phyloP scores from a whole-genome alignment of 1,140 invertebrate genomes.

The Achatina immaculata region DNA sequence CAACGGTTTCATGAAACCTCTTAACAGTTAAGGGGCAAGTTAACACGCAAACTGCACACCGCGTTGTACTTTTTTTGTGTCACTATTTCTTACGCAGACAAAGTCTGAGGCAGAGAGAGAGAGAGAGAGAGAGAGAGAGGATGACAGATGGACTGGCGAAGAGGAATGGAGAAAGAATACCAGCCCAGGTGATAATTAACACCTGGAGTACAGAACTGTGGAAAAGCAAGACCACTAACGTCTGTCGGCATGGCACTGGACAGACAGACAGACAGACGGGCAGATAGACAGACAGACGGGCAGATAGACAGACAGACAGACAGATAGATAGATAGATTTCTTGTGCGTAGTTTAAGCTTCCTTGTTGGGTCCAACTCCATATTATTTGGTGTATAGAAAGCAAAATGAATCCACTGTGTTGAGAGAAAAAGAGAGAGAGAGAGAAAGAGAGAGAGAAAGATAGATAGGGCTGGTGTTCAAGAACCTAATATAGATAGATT shows the following conservation, averaged over 20 bases:
- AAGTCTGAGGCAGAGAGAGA: not conserved
- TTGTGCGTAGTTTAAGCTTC: not conserved
- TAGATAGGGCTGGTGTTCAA: not conserved
- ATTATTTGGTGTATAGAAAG: too few relatives aligned
- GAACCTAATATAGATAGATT: too few relatives aligned
- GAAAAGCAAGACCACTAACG: too few relatives aligned
- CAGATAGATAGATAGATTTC: not conserved
- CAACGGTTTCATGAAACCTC: too few relatives aligned
- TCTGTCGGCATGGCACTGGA: not conserved
- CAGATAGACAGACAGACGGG: not conserved
- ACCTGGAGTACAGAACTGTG: too few relatives aligned
- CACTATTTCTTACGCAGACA: too few relatives aligned
- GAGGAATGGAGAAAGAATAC: too few relatives aligned
- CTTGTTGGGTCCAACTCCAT: too few relatives aligned
- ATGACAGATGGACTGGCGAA: constrained; percentile 5
- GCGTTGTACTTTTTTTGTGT: too few relatives aligned
- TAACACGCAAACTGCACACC: too few relatives aligned
- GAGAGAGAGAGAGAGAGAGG: constrained; percentile 12
- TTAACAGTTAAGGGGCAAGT: too few relatives aligned
- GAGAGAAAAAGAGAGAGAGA: not conserved
- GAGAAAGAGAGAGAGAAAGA: not conserved
- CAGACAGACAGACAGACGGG: constrained; percentile 8
- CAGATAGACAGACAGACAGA: constrained; percentile 1
- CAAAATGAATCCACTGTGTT: not conserved
- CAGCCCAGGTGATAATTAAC: too few relatives aligned